A percentile compares a stretch with the other conserved stretches of the same genome.
These are phyloP conservation scores for Metaphire vulgaris DNA, from an alignment of 1,140 invertebrate genomes.

Conservation along the genomic window DNA sequence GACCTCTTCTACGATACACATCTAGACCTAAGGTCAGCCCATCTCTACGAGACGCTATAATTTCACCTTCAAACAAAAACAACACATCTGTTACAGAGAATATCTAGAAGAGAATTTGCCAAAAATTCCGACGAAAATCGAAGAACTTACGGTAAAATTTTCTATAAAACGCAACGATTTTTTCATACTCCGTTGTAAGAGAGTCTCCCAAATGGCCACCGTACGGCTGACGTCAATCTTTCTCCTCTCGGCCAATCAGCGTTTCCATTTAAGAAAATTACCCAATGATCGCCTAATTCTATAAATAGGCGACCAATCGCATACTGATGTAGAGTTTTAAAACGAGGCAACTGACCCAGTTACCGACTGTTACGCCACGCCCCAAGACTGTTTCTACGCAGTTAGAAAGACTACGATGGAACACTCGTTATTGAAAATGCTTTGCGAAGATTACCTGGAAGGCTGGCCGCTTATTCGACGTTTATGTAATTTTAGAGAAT, in stretches of 20 bases:
- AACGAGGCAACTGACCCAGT: background rate
- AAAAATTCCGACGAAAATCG: background rate
- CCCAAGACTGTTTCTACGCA: background rate
- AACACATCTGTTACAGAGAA: too few species aligned
- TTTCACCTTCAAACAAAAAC: background rate
- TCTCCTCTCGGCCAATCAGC: background rate
- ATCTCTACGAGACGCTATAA: background rate
- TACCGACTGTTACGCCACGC: background rate
- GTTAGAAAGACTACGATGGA: too few species aligned
- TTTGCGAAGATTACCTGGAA: too few species aligned
- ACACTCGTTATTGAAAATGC: too few species aligned
- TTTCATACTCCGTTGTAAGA: background rate
- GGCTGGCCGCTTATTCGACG: too few species aligned
- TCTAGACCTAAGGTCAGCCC: background rate
- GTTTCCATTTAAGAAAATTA: too few species aligned
- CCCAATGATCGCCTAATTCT: background rate
- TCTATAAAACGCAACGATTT: background rate
- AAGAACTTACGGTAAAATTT: background rate
- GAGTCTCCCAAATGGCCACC: background rate
- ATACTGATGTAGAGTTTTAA: background rate
- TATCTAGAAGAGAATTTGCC: background rate
- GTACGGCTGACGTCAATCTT: background rate
- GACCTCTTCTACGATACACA: background rate
- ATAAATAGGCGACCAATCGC: background rate
- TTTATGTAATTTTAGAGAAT: too few species aligned